Evolutionary conservation across 2,113 vertebrate species (phyloP).

Genomic region (Diadophis punctatus): DNA sequence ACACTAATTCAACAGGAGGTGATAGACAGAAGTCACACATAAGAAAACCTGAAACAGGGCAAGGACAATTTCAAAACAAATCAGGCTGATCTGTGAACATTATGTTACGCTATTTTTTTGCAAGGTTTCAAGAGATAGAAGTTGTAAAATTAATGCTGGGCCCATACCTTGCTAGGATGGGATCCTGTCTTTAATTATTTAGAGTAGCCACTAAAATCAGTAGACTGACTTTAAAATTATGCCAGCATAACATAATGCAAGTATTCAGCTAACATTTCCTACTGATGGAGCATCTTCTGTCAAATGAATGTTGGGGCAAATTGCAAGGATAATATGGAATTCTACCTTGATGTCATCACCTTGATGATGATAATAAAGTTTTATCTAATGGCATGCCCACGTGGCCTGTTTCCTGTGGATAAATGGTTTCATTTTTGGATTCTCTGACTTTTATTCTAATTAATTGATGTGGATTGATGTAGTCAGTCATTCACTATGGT

Average conservation of each 20-base stretch:
- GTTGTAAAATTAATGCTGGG: not conserved
- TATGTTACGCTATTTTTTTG: not conserved
- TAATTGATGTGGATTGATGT: not conserved
- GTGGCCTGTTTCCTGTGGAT: not conserved
- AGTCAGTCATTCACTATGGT: conserved; percentile 5
- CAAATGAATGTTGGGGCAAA: not conserved
- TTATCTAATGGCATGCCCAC: not conserved
- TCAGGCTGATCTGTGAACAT: not conserved
- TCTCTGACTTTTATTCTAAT: not conserved
- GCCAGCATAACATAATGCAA: not conserved
- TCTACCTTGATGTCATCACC: not conserved
- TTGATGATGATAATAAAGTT: not conserved
- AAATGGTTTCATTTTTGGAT: not conserved
- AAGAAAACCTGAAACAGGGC: not conserved
- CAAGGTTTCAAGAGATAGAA: not conserved
- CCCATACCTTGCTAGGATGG: not conserved
- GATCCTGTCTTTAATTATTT: not conserved
- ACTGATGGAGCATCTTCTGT: not conserved
- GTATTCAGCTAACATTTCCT: not conserved
- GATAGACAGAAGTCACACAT: not conserved
- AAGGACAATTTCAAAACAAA: not conserved
- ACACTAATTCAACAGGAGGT: not conserved
- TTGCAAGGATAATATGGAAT: not conserved
- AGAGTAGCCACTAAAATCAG: not conserved
- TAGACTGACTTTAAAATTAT: not conserved